phyloP scores from a whole-genome alignment of 2,113 vertebrate species.

The Ailuropoda melanoleuca region DNA sequence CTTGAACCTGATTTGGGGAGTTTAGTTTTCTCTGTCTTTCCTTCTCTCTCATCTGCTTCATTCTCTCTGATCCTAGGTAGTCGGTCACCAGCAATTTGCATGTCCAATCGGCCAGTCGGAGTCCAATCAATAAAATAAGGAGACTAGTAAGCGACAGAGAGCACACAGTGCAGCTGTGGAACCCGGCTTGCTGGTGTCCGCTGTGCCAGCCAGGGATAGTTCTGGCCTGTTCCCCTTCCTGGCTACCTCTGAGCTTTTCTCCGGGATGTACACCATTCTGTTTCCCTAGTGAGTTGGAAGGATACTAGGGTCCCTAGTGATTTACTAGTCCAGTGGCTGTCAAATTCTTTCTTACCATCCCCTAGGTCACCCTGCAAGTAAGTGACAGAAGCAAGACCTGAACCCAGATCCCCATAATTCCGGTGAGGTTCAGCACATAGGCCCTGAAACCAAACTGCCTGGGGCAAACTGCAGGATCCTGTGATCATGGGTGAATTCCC shows the following conservation, averaged over 20 bases:
- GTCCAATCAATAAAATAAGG: slow-evolving; percentile 2
- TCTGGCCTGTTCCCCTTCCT: background rate
- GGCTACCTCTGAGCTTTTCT: background rate
- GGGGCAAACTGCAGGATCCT: background rate
- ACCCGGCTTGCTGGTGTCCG: background rate
- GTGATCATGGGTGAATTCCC: background rate
- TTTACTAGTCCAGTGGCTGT: background rate
- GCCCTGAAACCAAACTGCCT: background rate
- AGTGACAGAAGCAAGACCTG: background rate
- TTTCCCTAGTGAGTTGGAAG: background rate
- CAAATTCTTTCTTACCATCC: background rate
- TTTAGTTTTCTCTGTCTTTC: background rate
- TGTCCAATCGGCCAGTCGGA: background rate
- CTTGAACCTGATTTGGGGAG: background rate
- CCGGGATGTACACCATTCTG: background rate
- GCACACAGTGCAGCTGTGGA: background rate
- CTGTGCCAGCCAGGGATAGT: background rate
- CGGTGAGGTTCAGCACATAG: background rate
- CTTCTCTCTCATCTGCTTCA: background rate
- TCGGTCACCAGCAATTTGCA: background rate
- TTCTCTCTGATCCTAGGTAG: background rate
- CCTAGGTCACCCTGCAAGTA: background rate
- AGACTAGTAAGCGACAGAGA: background rate
- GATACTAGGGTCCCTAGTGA: background rate
- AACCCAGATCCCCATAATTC: background rate